phyloP scores from a whole-genome alignment of 2,888 invertebrate genomes.

The Hypsopygia costalis region DNA sequence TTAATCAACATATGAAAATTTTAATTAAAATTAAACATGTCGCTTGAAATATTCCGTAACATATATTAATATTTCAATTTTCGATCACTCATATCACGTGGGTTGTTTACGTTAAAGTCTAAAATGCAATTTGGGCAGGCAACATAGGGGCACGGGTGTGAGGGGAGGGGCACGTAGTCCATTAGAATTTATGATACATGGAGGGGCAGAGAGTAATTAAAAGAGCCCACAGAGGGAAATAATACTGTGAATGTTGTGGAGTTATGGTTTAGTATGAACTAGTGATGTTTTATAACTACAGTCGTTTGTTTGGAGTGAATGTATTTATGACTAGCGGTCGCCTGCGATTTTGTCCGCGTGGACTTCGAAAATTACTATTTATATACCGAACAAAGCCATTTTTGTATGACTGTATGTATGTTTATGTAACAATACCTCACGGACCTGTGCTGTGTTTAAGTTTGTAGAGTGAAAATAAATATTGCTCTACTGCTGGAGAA shows the following conservation, averaged over 20 bases:
- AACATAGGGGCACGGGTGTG: conserved; percentile 18
- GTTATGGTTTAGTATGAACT: conserved; percentile 32
- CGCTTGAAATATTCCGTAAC: neutral
- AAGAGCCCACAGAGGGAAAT: conserved; percentile 65
- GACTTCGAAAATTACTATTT: no score
- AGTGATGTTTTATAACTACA: conserved; percentile 34
- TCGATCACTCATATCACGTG: conserved; percentile 17
- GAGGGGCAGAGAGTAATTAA: conserved; percentile 65
- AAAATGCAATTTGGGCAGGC: conserved; percentile 57
- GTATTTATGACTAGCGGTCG: no score
- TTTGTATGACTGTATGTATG: no score
- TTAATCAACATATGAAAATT: conserved; percentile 1
- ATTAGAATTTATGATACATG: conserved; percentile 76
- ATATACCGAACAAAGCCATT: no score
- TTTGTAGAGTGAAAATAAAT: no score
- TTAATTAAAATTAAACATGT: conserved; percentile 1
- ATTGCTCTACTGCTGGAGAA: no score
- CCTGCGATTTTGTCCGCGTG: no score
- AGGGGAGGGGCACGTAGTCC: conserved; percentile 42
- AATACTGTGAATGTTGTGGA: conserved; percentile 45
- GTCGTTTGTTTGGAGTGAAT: conserved; percentile 31
- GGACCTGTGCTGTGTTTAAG: no score
- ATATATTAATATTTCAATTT: conserved; percentile 20
- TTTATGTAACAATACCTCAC: no score
- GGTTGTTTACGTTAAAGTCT: conserved; percentile 47